A percentile compares a stretch with the other conserved stretches of the same genome.
phyloP scores from a whole-genome alignment of 2,797 vertebrate species.

The Acrossocheilus fasciatus region DNA sequence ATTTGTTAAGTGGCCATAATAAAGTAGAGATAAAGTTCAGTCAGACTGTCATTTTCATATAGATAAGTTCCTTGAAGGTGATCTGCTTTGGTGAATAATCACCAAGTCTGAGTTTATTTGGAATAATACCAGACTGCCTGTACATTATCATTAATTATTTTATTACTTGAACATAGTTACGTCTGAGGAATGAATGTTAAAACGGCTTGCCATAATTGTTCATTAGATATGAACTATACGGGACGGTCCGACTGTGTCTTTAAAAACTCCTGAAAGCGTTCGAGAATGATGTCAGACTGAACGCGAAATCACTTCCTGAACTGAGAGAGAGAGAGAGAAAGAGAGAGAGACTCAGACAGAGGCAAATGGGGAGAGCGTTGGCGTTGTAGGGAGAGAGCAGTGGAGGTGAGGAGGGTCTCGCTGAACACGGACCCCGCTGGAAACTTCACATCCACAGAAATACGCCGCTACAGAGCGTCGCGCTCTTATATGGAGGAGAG shows the following conservation, averaged over 20 bases:
- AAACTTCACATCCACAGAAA: slow-evolving; percentile 76
- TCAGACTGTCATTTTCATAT: not conserved
- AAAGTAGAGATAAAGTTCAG: not conserved
- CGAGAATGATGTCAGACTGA: slow-evolving; percentile 84
- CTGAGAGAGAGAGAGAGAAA: slow-evolving; percentile 67
- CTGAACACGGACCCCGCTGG: slow-evolving; percentile 63
- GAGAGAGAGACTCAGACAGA: slow-evolving; percentile 63
- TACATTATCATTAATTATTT: too few species aligned
- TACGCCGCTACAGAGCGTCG: slow-evolving; percentile 63
- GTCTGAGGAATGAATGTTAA: not conserved
- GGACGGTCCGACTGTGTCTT: slow-evolving; percentile 76
- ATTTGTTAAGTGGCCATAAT: not conserved
- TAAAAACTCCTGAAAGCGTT: slow-evolving; percentile 75
- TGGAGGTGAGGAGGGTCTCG: slow-evolving; percentile 68
- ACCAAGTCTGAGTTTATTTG: not conserved
- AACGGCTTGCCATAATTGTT: not conserved
- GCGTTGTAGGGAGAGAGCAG: slow-evolving; percentile 68
- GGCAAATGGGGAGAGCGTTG: slow-evolving; percentile 63
- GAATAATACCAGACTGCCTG: too few species aligned
- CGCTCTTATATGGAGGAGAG: slow-evolving; percentile 73
- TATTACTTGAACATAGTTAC: not conserved
- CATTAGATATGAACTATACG: not conserved
- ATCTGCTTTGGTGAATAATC: not conserved
- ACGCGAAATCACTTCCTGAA: slow-evolving; percentile 87
- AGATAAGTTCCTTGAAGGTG: not conserved